phyloP scores from a whole-genome alignment of 2,797 vertebrate genomes.

The Naso thynnoides region DNA sequence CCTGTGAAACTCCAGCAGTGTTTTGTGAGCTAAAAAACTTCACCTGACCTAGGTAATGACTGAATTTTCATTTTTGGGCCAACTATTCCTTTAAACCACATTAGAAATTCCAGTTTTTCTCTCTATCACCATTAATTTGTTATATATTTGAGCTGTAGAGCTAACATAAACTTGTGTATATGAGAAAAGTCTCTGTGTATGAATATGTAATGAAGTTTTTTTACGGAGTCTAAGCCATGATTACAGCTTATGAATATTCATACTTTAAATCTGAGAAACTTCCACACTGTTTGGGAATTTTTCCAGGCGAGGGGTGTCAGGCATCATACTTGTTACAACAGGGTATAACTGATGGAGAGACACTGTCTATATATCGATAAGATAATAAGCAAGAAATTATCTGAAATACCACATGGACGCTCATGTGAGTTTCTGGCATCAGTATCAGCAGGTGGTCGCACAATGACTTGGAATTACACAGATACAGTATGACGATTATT shows the following conservation, averaged over 20 bases:
- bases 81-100: slow-evolving; percentile 12
- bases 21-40: too few species aligned
- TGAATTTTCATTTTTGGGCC: too few species aligned
- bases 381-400: slow-evolving; percentile 37
- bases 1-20: too few species aligned
- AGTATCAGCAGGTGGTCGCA: slow-evolving; percentile 57
- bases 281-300: slow-evolving; percentile 60
- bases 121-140: slow-evolving; percentile 47
- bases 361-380: slow-evolving; percentile 34
- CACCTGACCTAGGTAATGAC: too few species aligned
- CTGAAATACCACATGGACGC: slow-evolving; percentile 8
- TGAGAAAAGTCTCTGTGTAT: slow-evolving; percentile 59
- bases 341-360: slow-evolving; percentile 38
- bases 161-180: slow-evolving; percentile 58
- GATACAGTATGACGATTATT: slow-evolving; percentile 19
- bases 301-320: slow-evolving; percentile 35
- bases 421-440: slow-evolving; percentile 4
- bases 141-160: slow-evolving; percentile 27
- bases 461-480: slow-evolving; percentile 30
- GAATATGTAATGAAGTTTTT: slow-evolving; percentile 76
- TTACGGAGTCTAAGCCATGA: slow-evolving; percentile 48
- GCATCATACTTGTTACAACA: slow-evolving; percentile 31
- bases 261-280: slow-evolving; percentile 57
- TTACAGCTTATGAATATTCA: slow-evolving; percentile 76
- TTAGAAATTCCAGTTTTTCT: slow-evolving; percentile 5